Base-by-base conservation (phyloP, 2,888 invertebrate species). In the Hypomecis punctinalis region DNA sequence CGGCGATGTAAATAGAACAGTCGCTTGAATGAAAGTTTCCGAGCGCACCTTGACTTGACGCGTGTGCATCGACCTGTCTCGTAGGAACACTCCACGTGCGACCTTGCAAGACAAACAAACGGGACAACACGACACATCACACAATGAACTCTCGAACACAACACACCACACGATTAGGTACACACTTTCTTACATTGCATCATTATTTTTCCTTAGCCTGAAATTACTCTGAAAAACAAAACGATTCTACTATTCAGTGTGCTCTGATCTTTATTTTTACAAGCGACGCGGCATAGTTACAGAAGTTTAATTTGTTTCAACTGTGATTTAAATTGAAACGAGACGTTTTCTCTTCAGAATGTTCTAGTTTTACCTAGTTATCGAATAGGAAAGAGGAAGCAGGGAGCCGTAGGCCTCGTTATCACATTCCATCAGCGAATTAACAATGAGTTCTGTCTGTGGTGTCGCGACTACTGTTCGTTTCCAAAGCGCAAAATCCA, bases 401-500 rank as follows among this genome's bases (percentile, higher is more conserved):
- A 68, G 69, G 73, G 73, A 64, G 39, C 1, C 13, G 39, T 57
- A 53, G 57, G 45, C 6, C 37, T 47, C 70, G 70, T 83, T 79
- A 84, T 85, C 83, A 83, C 81, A 84, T 85, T 80, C 81, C 81
- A 80, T 85, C 80, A 73, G 78, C 71, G 74, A 80, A 78, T 75
- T 79, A 86, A 89, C 90, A 90, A 89, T 87, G 84, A 82, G 75
- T 83, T 81, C 77, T 75, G 81, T 76, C 74, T 73, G 76, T 79
- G 81, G 76, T 80, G 82, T 76, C 79, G 77, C 80, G 81, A 80
- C 85, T 90, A 87, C 86, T 88, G 86, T 81, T 83, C 85, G 91
- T 89, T 90, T 89, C 88, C 86, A 91, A 91, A 91, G 90, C 89
- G 89, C 88, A 83, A 87, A 90, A 90, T 85, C 90, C 90, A 89